These are phyloP conservation scores for Drosophila sulfurigaster DNA, from an alignment of 1,140 invertebrate species.

Conservation along the genomic window DNA sequence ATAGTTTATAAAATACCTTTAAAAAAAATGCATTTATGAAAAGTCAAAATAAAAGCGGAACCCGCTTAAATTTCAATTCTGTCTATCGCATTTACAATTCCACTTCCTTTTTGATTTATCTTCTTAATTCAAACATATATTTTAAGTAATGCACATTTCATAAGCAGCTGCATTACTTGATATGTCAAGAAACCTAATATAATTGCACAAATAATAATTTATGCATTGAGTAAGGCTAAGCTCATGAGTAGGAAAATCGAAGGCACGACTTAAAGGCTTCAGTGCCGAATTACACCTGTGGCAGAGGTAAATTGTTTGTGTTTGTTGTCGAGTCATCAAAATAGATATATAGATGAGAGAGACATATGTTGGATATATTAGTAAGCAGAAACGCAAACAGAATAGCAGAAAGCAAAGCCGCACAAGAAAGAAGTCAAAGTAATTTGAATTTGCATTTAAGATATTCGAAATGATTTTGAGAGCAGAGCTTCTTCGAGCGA, in stretches of 20 bases:
- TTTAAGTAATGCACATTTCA: too few relatives aligned
- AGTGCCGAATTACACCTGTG: not conserved
- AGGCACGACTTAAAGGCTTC: too few relatives aligned
- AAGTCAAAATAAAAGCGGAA: too few relatives aligned
- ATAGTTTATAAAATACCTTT: too few relatives aligned
- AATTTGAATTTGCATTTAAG: conserved; percentile 33
- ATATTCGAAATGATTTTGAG: conserved; percentile 31
- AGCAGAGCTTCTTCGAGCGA: not conserved
- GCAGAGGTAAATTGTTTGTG: not conserved
- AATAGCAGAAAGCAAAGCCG: conserved; percentile 1
- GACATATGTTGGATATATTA: conserved; percentile 1
- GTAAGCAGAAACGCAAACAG: not conserved
- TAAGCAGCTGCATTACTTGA: not conserved
- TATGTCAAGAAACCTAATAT: not conserved
- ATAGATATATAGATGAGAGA: not conserved
- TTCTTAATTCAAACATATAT: too few relatives aligned
- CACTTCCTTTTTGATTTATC: too few relatives aligned
- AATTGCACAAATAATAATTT: not conserved
- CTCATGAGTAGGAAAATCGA: not conserved
- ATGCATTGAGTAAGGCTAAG: not conserved
- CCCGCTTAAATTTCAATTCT: too few relatives aligned
- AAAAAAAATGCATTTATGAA: too few relatives aligned
- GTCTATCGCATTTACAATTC: too few relatives aligned
- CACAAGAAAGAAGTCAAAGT: not conserved
- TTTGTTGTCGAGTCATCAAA: conserved; percentile 4